phyloP scores from a whole-genome alignment of 2,888 invertebrate genomes.

The Nowickia ferox region DNA sequence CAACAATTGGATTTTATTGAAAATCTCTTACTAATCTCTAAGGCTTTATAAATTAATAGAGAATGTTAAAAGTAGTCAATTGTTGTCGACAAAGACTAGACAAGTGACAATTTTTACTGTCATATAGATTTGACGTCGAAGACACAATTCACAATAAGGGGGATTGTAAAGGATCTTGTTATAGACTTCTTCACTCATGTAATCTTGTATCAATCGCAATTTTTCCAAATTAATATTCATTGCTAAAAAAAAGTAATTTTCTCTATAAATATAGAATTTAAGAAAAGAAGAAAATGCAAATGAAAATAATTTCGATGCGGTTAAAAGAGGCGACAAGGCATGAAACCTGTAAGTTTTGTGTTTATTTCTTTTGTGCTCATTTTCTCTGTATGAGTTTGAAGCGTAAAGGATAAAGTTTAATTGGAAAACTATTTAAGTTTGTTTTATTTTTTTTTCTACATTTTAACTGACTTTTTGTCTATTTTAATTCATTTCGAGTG shows the following conservation, averaged over 20 bases:
- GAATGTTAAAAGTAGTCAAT: no score
- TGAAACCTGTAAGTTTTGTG: slow-evolving; percentile 82
- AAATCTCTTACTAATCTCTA: no score
- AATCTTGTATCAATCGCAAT: background rate
- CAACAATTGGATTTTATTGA: no score
- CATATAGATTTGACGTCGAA: no score
- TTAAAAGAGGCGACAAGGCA: slow-evolving; percentile 83
- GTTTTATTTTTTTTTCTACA: slow-evolving; percentile 24
- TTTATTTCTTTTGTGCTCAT: slow-evolving; percentile 34
- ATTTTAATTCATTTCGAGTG: slow-evolving; percentile 68
- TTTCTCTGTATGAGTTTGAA: slow-evolving; percentile 71
- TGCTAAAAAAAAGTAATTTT: slow-evolving; percentile 44
- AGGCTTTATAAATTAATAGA: no score
- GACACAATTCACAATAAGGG: no score
- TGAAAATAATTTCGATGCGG: slow-evolving; percentile 75
- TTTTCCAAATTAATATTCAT: slow-evolving; percentile 60
- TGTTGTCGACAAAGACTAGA: no score
- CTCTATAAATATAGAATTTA: slow-evolving; percentile 22
- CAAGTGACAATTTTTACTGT: no score
- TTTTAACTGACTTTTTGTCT: slow-evolving; percentile 67
- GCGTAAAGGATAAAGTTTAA: slow-evolving; percentile 83
- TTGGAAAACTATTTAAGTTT: slow-evolving; percentile 82
- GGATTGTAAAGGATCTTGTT: background rate
- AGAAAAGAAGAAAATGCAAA: slow-evolving; percentile 22
- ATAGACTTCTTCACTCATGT: background rate